Conservation (phyloP, 2,797 vertebrate species). For the Molothrus aeneus region DNA sequence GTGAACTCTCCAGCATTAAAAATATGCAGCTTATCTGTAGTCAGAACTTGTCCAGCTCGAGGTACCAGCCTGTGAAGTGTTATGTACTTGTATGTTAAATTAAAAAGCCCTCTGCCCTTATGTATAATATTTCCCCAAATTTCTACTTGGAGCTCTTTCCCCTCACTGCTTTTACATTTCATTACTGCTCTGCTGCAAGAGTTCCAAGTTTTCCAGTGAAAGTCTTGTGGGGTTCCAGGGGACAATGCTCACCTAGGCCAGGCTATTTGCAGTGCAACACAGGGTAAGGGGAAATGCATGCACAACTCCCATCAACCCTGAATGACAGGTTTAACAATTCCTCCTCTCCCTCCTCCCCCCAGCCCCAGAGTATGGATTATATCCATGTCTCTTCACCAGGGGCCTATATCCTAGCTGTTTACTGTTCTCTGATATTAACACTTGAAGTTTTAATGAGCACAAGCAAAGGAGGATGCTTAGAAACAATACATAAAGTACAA, state of each 20-base stretch:
- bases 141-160: not conserved
- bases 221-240: not conserved
- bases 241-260: not conserved
- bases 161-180: not conserved
- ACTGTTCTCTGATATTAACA: not conserved
- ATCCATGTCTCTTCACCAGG: not conserved
- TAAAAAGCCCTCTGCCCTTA: constrained; percentile 42
- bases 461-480: not conserved
- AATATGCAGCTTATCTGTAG: constrained; percentile 35
- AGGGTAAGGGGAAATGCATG: not conserved
- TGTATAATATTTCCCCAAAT: not conserved
- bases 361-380: not conserved
- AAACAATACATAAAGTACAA: constrained; percentile 15
- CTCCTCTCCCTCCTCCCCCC: not conserved
- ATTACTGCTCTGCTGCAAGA: not conserved
- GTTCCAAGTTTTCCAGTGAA: not conserved
- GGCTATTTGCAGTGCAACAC: not conserved
- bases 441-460: constrained; percentile 28
- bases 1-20: constrained; percentile 21
- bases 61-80: constrained; percentile 32
- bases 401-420: not conserved
- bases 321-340: not conserved
- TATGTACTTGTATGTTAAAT: constrained; percentile 39
- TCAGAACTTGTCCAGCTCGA: constrained; percentile 39
- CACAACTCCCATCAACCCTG: not conserved